A percentile compares a stretch with the other conserved stretches of the same genome.
These are phyloP conservation scores for Apodemia duryi DNA, from an alignment of 2,888 invertebrate genomes.

Conservation along the genomic window DNA sequence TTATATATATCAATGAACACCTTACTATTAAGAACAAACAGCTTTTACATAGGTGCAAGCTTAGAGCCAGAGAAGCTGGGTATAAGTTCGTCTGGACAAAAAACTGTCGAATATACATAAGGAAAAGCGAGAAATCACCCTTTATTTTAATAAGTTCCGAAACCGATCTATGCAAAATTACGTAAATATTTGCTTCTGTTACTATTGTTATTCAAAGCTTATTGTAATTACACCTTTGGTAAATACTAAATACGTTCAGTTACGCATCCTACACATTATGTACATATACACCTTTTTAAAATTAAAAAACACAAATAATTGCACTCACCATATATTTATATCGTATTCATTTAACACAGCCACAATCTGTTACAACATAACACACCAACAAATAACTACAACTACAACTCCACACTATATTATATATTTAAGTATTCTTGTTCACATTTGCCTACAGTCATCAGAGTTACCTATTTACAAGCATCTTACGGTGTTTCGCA, in stretches of 20 bases:
- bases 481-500: too few species aligned
- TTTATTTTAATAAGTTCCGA: neutral
- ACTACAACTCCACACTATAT: too few species aligned
- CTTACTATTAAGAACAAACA: neutral
- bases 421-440: too few species aligned
- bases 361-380: too few species aligned
- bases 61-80: neutral
- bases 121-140: neutral
- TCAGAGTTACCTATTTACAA: too few species aligned
- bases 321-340: neutral
- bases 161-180: neutral
- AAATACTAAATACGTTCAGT: neutral
- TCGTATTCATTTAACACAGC: neutral
- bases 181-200: neutral
- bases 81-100: neutral
- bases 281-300: neutral
- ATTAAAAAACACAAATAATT: neutral
- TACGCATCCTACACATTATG: too few species aligned
- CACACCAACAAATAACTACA: too few species aligned
- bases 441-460: too few species aligned
- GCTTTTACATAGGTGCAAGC: neutral
- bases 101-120: neutral
- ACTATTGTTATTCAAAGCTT: neutral
- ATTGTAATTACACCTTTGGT: neutral
- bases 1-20: neutral